Evolutionary conservation across 2,888 invertebrate species (phyloP), one percentile per base, ranked within the genome.

Genomic region (Monopis laevigella): DNA sequence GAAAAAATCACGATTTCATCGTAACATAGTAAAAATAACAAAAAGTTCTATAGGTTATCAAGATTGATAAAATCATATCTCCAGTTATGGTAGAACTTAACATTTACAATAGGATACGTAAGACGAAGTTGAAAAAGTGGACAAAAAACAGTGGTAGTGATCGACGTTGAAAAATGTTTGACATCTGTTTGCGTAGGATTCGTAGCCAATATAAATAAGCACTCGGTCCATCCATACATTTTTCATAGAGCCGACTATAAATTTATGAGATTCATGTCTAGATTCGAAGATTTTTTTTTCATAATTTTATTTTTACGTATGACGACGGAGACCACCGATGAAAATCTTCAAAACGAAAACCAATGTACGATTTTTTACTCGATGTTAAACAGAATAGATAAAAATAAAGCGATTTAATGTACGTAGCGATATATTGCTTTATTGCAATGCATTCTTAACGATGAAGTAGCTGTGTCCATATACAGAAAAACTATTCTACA

Each of bases 141-240:
- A 11, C 7, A 36, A 18, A 36, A 34, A 34, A 8, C 34, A 6
- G 24, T 7, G 6, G 6, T 55, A 58, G 46, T 54, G 59, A 59
- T 53, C 58, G 68, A 68, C 67, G 55, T 65, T 67, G 64, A 67
- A 65, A 68, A 67, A 70, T 65, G 64, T 58, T 58, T 55, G 57
- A 60, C 51, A 56, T 56, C 53, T 51, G 53, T 56, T 56, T 52
- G 56, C 53, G 41, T 24, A 50, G 36, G 21, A 12, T 21, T 36
- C 21, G 18, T 21, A 19, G 36, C n/a, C 21, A 32, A 32, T 21
- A 36, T 36, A 36, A 36, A 21, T 34, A 29, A 16, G 34, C 17
- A 21, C 19, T 21, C 36, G 16, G n/a, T 10, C 12, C 28, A 12
- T 36, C 21, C 36, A 36, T 36, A 36, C 36, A 36, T 36, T 19